A percentile compares a stretch with the other conserved stretches of the same genome.
Conservation (phyloP, 2,888 invertebrate species). For the Clivina fossor region DNA sequence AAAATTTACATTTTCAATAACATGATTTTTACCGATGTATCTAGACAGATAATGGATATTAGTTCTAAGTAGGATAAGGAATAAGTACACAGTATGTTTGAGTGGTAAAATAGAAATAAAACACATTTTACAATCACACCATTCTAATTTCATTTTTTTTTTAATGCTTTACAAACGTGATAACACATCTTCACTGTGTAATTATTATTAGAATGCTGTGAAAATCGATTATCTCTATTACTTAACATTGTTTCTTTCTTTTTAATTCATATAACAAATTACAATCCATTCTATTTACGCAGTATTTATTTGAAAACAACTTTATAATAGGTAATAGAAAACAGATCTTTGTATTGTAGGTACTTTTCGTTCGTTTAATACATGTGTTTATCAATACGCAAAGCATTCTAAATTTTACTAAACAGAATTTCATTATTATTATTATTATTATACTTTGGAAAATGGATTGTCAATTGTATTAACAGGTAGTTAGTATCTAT, state of each 20-base stretch:
- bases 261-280: slow-evolving; percentile 49
- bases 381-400: slow-evolving; percentile 24
- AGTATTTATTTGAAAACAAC: slow-evolving; percentile 30
- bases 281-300: slow-evolving; percentile 54
- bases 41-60: no score
- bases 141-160: slow-evolving; percentile 32
- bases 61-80: not conserved
- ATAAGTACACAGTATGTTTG: not conserved
- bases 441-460: no score
- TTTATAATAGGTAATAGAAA: slow-evolving; percentile 29
- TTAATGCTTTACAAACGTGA: slow-evolving; percentile 23
- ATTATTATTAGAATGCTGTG: slow-evolving; percentile 33
- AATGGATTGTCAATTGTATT: slow-evolving; percentile 26
- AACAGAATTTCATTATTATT: no score
- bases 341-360: slow-evolving; percentile 28
- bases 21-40: no score
- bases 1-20: no score
- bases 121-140: slow-evolving; percentile 28
- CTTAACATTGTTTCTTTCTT: slow-evolving; percentile 29
- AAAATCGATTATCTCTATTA: slow-evolving; percentile 30
- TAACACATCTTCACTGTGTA: slow-evolving; percentile 27
- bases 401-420: no score
- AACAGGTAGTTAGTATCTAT: no score
- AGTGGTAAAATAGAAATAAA: slow-evolving; percentile 10
- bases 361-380: slow-evolving; percentile 30